A percentile compares a stretch with the other conserved stretches of the same genome.
These are phyloP conservation scores for Sphaerophoria taeniata DNA, from an alignment of 2,888 invertebrate species.

Conservation along the genomic window DNA sequence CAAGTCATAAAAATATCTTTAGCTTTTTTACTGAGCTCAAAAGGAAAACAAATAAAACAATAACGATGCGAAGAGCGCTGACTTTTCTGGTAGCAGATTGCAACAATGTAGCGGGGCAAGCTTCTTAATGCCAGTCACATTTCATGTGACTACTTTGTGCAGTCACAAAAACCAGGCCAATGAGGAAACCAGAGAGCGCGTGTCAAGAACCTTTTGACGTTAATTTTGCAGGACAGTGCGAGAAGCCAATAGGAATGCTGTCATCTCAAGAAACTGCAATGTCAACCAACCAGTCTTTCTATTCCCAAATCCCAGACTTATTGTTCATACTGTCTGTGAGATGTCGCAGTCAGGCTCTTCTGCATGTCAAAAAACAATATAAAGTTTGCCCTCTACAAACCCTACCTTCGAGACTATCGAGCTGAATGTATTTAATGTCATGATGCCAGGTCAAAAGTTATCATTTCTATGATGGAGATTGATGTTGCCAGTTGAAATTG, in stretches of 20 bases:
- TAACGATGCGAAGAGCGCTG: constrained; percentile 8
- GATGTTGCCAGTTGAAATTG: constrained; percentile 38
- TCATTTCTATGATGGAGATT: constrained; percentile 33
- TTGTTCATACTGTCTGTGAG: not conserved
- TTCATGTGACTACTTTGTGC: not conserved
- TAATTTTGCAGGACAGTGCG: constrained; percentile 35
- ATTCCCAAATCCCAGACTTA: constrained; percentile 28
- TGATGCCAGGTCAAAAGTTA: not conserved
- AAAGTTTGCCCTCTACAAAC: not conserved
- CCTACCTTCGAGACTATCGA: not conserved
- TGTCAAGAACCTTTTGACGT: constrained; percentile 43
- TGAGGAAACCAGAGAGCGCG: constrained; percentile 16
- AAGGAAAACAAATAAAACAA: not conserved
- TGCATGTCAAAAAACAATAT: no score
- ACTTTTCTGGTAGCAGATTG: constrained; percentile 4
- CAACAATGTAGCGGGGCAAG: constrained; percentile 55
- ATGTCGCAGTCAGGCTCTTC: not conserved
- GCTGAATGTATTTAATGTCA: no score
- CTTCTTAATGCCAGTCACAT: constrained; percentile 42
- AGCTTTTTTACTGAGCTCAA: constrained; percentile 6
- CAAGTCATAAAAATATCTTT: constrained; percentile 39
- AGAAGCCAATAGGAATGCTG: constrained; percentile 53
- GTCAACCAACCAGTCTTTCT: not conserved
- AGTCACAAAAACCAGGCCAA: constrained; percentile 50
- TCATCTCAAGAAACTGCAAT: constrained; percentile 62